Evolutionary conservation across 2,888 invertebrate species (phyloP), one percentile per base, ranked within the genome.

Genomic region (Ectemnius cavifrons): DNA sequence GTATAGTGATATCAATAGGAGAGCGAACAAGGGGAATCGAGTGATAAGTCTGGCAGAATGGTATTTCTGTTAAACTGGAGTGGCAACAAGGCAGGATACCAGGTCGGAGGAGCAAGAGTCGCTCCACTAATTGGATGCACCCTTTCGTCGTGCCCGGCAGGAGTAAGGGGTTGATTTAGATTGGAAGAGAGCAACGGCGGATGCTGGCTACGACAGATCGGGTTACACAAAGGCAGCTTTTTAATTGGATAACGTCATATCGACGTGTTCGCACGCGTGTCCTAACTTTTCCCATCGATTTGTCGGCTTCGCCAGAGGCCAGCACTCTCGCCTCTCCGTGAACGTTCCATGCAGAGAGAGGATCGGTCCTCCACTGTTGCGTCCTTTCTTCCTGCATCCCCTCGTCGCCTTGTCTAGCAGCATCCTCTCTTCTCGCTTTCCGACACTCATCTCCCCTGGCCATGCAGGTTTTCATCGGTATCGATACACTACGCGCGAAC

Each of bases 161-260:
- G 66, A 16, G 64, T 23, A 52, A 67, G 52, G 71, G 66, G 67
- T 69, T 80, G 83, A 72, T 85, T 85, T 83, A 83, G 81, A 83
- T 84, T 79, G 79, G 77, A 67, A 65, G 75, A 67, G 71, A 58
- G 58, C 71, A 63, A 63, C 68, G 60, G 72, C 64, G 45, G 80
- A 73, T 81, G 83, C 73, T 57, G 74, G 45, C 79, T 79, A 80
- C 80, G 85, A 85, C 83, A 84, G 85, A 81, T 82, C 84, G 83
- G 80, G 77, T 81, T 83, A 82, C 84, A 86, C 87, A 88, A 85
- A 88, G 86, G 85, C 82, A 83, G 83, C 83, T 87, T 89, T 89
- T 89, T 89, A 89, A 89, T 89, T 89, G 89, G 89, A 89, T 89
- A 89, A 87, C 88, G 87, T 88, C 87, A 85, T 85, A 84, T 85